Evolutionary conservation across 2,888 invertebrate species (phyloP), one percentile per base, ranked within the genome.

Genomic region (Cheilosia soror): DNA sequence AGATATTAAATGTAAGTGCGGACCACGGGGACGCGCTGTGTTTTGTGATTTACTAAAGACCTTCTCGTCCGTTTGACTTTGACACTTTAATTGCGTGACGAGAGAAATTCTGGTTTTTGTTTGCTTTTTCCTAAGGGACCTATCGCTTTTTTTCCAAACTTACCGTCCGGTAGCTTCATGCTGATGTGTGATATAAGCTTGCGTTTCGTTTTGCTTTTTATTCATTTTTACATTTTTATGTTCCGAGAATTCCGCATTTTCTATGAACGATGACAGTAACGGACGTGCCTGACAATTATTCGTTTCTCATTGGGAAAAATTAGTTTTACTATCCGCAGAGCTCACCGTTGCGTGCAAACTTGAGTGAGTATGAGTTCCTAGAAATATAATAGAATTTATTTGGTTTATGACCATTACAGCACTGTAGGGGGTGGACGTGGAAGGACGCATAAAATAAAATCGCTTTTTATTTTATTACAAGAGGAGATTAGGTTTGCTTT

Each of bases 341-440:
- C 20, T 29, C 11, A 33, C 20, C 25, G 47, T 66, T 71, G 73
- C 79, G 47, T 60, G 75, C 63, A 25, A 58, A 65, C 69, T 58
- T 75, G 80, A 63, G 68, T 63, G 63, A 77, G 66, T 72, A 20
- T 9, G 73, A 72, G 65, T 77, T 73, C 68, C 27, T 49, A 20
- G 72, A 83, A 65, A 73, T 75, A 75, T 84, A 84, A 84, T 79
- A 84, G 79, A 75, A 79, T 79, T 84, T 84, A 79, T 84, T 84
- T 66, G 58, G 75, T 79, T 75, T 78, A 73, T 68, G 72, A 78
- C 58, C 55, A 71, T 65, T 55, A 53, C 72, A 53, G 37, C 25
- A 31, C 47, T 0, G 9, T 2, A 13, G 5, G 29, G 71, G 53
- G 33, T n/a, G 53, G 25, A 51, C 47, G 33, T n/a, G 53, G 25